phyloP scores from a whole-genome alignment of 2,888 invertebrate species.

The Isoperla grammatica region DNA sequence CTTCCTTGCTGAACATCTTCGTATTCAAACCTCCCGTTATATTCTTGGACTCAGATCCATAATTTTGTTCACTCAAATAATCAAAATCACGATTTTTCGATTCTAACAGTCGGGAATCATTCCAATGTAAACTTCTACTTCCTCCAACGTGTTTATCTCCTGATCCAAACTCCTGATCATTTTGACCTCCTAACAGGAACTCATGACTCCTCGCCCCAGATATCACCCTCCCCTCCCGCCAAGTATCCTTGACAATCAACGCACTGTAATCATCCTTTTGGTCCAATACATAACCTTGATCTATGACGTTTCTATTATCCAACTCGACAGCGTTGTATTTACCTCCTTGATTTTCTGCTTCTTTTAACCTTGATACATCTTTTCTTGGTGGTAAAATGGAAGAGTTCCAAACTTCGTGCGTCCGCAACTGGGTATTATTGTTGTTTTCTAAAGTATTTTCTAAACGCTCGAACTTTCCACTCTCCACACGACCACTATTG shows the following conservation, averaged over 20 bases:
- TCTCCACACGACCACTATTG: background rate
- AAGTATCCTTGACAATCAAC: background rate
- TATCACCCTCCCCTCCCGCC: background rate
- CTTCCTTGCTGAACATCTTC: background rate
- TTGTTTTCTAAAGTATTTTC: background rate
- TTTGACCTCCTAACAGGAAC: background rate
- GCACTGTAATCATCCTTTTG: background rate
- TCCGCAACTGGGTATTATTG: background rate
- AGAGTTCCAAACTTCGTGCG: background rate
- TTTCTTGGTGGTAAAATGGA: background rate
- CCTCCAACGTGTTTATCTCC: background rate
- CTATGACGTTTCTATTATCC: too few relatives aligned
- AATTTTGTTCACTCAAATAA: background rate
- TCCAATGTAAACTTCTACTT: constrained; percentile 3
- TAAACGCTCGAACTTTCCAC: background rate
- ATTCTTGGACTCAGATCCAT: background rate
- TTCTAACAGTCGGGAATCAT: background rate
- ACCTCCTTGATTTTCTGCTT: too few relatives aligned
- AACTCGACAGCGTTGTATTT: too few relatives aligned
- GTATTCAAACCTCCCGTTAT: background rate
- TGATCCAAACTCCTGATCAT: background rate
- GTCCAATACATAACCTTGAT: too few relatives aligned
- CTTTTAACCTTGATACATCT: background rate
- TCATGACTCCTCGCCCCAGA: background rate
- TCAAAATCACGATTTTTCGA: background rate